These are phyloP conservation scores for Hycleus phaleratus DNA, from an alignment of 1,140 invertebrate species.

Conservation along the genomic window DNA sequence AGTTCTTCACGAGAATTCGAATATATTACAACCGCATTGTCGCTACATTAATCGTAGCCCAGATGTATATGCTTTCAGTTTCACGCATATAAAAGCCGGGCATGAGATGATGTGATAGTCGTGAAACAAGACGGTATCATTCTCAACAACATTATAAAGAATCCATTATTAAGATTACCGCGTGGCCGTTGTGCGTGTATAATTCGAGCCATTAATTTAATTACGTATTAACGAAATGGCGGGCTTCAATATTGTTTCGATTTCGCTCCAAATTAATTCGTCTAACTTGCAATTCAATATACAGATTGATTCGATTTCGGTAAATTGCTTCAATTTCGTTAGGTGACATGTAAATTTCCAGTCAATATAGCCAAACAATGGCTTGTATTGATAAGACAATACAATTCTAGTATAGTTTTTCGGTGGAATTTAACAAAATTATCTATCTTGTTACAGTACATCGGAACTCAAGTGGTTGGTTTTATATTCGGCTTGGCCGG, in stretches of 20 bases:
- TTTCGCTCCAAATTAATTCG: no score
- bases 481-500: conserved; percentile 67
- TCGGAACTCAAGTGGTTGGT: conserved; percentile 57
- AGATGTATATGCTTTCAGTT: conserved; percentile 19
- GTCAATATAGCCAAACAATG: no score
- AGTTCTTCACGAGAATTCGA: conserved; percentile 15
- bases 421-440: neutral
- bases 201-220: conserved; percentile 12
- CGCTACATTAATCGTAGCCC: conserved; percentile 34
- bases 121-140: no score
- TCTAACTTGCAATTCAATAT: no score
- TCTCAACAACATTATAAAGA: neutral
- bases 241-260: neutral
- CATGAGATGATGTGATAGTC: neutral
- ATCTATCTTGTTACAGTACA: conserved; percentile 51
- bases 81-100: neutral
- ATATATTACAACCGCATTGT: conserved; percentile 32
- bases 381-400: neutral
- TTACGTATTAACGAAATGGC: conserved; percentile 5
- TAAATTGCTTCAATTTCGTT: no score
- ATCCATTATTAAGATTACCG: conserved; percentile 5
- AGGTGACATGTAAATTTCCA: no score
- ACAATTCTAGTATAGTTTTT: neutral
- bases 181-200: conserved; percentile 10
- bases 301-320: no score